These are phyloP conservation scores for Synergus gifuensis DNA, from an alignment of 2,888 invertebrate species.

Conservation along the genomic window DNA sequence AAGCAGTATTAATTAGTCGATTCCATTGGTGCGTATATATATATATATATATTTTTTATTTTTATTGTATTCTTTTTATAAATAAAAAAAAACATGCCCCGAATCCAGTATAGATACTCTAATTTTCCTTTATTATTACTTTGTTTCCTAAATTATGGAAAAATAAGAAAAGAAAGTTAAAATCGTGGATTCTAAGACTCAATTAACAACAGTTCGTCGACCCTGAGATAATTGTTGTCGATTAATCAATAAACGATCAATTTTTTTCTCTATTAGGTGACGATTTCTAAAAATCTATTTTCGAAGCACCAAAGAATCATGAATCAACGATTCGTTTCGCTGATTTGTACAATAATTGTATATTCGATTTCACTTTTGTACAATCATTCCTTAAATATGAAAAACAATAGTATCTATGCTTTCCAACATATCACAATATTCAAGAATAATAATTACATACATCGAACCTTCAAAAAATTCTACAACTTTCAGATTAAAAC, in stretches of 20 bases:
- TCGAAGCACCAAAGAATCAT: conserved; percentile 26
- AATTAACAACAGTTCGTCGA: not conserved
- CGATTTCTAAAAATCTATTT: conserved; percentile 30
- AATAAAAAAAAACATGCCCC: not conserved
- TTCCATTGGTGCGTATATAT: not conserved
- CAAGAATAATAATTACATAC: conserved; percentile 9
- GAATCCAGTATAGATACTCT: not conserved
- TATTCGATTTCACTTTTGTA: conserved; percentile 20
- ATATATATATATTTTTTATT: conserved; percentile 3
- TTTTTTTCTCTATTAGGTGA: not conserved
- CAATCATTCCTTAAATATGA: conserved; percentile 13
- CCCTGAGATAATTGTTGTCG: conserved; percentile 17
- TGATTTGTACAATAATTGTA: conserved; percentile 5
- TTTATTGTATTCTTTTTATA: not conserved
- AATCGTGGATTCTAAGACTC: not conserved
- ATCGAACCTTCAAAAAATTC: not conserved
- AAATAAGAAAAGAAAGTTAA: not conserved
- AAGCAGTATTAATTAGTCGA: conserved; percentile 1
- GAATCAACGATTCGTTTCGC: not conserved
- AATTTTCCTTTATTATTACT: not conserved
- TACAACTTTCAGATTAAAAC: not conserved
- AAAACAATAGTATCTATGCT: not conserved
- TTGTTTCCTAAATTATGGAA: not conserved
- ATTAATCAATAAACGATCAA: conserved; percentile 17
- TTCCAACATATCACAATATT: not conserved